A percentile compares a stretch with the other conserved stretches of the same genome.
These are phyloP conservation scores for Drosophila birchii DNA, from an alignment of 2,888 invertebrate species.

Conservation along the genomic window DNA sequence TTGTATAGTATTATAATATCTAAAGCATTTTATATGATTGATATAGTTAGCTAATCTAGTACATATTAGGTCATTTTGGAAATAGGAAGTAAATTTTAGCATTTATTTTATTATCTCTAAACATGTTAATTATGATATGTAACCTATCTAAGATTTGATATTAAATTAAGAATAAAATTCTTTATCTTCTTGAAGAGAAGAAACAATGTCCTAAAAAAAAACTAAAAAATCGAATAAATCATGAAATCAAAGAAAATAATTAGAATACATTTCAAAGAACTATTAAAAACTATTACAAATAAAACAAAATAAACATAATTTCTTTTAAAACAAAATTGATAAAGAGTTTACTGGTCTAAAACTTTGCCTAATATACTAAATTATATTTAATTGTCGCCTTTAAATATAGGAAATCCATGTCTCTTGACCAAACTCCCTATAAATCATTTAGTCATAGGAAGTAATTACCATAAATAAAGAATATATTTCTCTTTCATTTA, in stretches of 20 bases:
- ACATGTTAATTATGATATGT: too few relatives aligned
- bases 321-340: not conserved
- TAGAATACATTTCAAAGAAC: not conserved
- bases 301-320: not conserved
- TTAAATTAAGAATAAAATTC: not conserved
- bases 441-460: constrained; percentile 7
- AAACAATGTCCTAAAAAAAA: not conserved
- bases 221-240: not conserved
- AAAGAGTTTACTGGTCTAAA: not conserved
- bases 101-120: too few relatives aligned
- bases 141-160: not conserved
- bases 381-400: not conserved
- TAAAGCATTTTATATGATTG: too few relatives aligned
- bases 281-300: not conserved
- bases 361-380: not conserved
- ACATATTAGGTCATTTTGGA: too few relatives aligned
- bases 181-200: not conserved
- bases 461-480: constrained; percentile 2
- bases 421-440: not conserved
- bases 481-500: not conserved
- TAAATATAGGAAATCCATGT: not conserved
- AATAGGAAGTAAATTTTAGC: not conserved
- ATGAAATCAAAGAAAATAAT: not conserved
- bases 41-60: too few relatives aligned
- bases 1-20: too few relatives aligned